These are phyloP conservation scores for Seira musarum DNA, from an alignment of 2,888 invertebrate genomes.

Conservation along the genomic window DNA sequence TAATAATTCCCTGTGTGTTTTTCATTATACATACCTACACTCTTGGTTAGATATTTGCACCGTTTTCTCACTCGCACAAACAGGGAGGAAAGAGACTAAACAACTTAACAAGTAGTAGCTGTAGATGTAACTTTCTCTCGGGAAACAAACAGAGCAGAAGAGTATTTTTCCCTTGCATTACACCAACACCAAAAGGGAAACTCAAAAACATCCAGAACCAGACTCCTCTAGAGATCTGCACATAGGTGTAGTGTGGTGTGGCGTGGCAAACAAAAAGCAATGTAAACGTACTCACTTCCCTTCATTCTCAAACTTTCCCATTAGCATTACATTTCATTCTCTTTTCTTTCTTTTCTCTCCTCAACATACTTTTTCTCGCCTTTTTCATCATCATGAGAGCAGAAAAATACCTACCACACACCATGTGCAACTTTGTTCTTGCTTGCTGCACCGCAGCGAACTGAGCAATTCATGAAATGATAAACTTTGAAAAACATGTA, in stretches of 20 bases:
- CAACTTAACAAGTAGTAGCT: constrained; percentile 52
- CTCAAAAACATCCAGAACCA: too few relatives aligned
- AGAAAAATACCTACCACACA: background rate
- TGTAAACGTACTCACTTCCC: background rate
- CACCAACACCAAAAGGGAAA: too few relatives aligned
- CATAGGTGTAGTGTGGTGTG: background rate
- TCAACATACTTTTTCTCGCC: background rate
- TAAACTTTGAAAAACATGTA: background rate
- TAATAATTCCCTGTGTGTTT: background rate
- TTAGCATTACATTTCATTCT: constrained; percentile 58
- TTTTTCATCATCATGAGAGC: constrained; percentile 6
- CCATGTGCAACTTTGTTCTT: background rate
- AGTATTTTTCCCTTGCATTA: too few relatives aligned
- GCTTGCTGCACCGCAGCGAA: background rate
- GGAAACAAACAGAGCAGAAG: constrained; percentile 35
- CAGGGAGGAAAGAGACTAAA: constrained; percentile 19
- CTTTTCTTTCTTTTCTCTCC: constrained; percentile 20
- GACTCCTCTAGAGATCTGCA: too few relatives aligned
- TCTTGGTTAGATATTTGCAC: too few relatives aligned
- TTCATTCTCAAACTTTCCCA: constrained; percentile 50
- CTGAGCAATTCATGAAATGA: background rate
- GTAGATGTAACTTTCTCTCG: constrained; percentile 40
- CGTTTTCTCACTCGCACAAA: too few relatives aligned
- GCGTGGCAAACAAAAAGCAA: background rate
- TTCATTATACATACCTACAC: constrained; percentile 18